Conservation (phyloP, 2,113 vertebrate species). For the Leptosomus discolor region DNA sequence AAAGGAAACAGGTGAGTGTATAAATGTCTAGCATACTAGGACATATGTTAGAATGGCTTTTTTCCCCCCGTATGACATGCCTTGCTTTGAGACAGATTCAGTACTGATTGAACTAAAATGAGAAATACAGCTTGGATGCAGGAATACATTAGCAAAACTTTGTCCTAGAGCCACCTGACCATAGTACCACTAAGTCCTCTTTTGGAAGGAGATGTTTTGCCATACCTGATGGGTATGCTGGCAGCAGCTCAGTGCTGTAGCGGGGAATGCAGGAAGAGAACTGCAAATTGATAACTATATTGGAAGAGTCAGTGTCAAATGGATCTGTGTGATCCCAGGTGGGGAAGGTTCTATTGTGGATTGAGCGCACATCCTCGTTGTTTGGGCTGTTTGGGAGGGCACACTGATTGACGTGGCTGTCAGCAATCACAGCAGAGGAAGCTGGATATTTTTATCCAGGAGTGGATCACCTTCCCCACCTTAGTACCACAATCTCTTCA, state of each 20-base stretch:
- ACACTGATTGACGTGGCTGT: not conserved
- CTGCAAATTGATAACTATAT: not conserved
- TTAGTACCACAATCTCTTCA: not conserved
- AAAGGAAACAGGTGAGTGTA: not conserved
- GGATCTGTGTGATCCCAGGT: not conserved
- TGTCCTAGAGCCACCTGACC: not conserved
- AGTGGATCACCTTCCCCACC: not conserved
- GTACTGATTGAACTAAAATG: accelerated
- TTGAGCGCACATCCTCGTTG: accelerated
- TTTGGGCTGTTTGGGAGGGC: not conserved
- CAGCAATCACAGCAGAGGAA: not conserved
- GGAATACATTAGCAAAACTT: not conserved
- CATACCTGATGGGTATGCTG: accelerated
- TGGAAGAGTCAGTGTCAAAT: not conserved
- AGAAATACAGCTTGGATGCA: not conserved
- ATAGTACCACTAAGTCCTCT: not conserved
- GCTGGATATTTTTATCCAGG: not conserved
- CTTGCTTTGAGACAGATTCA: not conserved
- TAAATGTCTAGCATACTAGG: not conserved
- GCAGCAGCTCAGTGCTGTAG: not conserved
- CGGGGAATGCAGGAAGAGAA: not conserved
- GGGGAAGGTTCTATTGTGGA: not conserved
- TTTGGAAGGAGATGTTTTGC: not conserved
- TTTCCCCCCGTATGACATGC: accelerated
- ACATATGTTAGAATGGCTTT: not conserved